These are phyloP conservation scores for Apteryx mantelli DNA, from an alignment of 2,113 vertebrate species.

Conservation along the genomic window DNA sequence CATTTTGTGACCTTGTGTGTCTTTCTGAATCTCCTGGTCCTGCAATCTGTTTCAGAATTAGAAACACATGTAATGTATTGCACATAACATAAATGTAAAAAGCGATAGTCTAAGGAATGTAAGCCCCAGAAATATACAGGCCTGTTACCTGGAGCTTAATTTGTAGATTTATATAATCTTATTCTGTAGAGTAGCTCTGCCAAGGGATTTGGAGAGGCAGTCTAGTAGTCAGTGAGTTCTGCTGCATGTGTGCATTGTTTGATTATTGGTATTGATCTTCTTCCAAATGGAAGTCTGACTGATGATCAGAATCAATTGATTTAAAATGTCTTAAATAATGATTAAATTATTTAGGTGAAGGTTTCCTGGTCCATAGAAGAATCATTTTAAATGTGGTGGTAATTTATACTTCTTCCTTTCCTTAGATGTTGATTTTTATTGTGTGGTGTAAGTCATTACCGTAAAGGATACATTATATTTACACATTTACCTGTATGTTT, in stretches of 20 bases:
- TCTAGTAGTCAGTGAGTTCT: background rate
- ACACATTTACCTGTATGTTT: background rate
- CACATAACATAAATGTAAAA: background rate
- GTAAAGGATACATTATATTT: background rate
- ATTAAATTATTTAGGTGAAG: background rate
- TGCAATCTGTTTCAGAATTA: no score
- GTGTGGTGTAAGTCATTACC: background rate
- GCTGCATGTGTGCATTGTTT: background rate
- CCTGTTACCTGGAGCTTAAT: background rate
- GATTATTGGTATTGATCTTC: background rate
- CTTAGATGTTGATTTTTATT: background rate
- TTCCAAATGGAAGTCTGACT: background rate
- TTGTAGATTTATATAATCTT: background rate
- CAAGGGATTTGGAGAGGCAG: background rate
- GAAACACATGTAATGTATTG: no score
- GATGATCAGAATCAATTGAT: background rate
- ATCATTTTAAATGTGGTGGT: background rate
- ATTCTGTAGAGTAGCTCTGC: background rate
- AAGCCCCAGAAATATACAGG: background rate
- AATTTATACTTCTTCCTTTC: background rate
- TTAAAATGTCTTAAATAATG: background rate
- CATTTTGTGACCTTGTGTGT: no score
- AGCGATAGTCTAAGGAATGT: background rate
- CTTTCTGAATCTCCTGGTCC: no score
- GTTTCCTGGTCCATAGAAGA: background rate